A percentile compares a stretch with the other conserved stretches of the same genome.
phyloP scores from a whole-genome alignment of 1,140 invertebrate genomes.

The Drosophila azteca region DNA sequence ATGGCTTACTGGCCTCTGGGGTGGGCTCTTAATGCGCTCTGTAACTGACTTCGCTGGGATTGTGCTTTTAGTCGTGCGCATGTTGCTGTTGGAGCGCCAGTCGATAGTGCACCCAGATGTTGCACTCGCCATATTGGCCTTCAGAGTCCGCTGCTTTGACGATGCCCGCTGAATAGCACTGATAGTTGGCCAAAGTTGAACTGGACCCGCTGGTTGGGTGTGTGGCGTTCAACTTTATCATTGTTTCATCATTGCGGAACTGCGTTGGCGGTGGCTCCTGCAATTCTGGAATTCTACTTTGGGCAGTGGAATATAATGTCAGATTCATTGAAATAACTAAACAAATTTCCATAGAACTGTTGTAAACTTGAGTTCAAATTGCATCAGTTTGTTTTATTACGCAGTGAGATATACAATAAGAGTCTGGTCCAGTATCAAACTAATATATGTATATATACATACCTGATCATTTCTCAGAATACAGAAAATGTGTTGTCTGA shows the following conservation, averaged over 20 bases:
- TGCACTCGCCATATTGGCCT: conserved; percentile 36
- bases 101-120: conserved; percentile 14
- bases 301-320: background rate
- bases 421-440: background rate
- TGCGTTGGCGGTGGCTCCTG: conserved; percentile 5
- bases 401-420: background rate
- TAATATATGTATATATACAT: background rate
- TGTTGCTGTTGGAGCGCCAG: background rate
- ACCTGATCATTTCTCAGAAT: background rate
- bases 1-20: conserved; percentile 1
- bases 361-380: background rate
- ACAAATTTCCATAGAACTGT: background rate
- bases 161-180: conserved; percentile 25
- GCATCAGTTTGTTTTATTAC: conserved; percentile 13
- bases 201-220: background rate
- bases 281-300: background rate
- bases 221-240: conserved; percentile 12
- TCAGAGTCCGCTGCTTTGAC: conserved; percentile 7
- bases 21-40: conserved; percentile 27
- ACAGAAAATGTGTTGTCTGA: too few species aligned
- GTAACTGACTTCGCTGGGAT: background rate
- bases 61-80: background rate
- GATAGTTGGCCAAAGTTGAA: conserved; percentile 5
- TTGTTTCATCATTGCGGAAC: conserved; percentile 8
- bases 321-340: background rate